Percentiles rank a stretch among this genome's conserved stretches.
These are phyloP conservation scores for Patella ulyssiponensis DNA, from an alignment of 2,888 invertebrate species.

Conservation along the genomic window DNA sequence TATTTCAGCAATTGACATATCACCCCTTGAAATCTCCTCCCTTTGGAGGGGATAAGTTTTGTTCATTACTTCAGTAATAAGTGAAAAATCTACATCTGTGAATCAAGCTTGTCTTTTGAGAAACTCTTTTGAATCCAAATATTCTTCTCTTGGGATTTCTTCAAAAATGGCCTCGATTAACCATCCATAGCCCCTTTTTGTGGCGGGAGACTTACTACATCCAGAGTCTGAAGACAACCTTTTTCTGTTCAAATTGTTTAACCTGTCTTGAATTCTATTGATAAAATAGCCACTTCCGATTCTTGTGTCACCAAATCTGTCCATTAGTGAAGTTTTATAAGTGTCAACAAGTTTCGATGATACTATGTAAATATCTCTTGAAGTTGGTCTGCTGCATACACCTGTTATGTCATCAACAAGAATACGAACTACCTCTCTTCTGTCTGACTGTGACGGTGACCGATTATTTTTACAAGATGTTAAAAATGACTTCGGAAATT, in stretches of 20 bases:
- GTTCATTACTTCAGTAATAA: constrained; percentile 1
- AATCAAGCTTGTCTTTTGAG: not conserved
- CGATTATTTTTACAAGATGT: not conserved
- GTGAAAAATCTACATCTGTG: not conserved
- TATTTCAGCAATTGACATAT: not conserved
- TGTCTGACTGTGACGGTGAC: not conserved
- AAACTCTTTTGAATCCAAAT: not conserved
- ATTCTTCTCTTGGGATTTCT: not conserved
- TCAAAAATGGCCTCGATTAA: not conserved
- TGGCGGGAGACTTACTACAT: not conserved
- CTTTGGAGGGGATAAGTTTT: not conserved
- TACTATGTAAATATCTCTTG: not conserved
- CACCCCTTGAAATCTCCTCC: not conserved
- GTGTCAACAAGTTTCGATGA: not conserved
- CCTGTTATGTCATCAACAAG: not conserved
- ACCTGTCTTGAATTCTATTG: constrained; percentile 1
- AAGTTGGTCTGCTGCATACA: constrained; percentile 1
- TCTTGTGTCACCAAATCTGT: not conserved
- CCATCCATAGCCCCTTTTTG: not conserved
- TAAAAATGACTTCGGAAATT: not conserved
- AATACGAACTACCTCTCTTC: not conserved
- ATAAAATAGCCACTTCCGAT: not conserved
- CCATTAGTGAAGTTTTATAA: not conserved
- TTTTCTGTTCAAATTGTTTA: constrained; percentile 1
- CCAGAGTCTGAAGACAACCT: not conserved